phyloP scores from a whole-genome alignment of 1,140 invertebrate species.

The Drosophila nigromelanica region DNA sequence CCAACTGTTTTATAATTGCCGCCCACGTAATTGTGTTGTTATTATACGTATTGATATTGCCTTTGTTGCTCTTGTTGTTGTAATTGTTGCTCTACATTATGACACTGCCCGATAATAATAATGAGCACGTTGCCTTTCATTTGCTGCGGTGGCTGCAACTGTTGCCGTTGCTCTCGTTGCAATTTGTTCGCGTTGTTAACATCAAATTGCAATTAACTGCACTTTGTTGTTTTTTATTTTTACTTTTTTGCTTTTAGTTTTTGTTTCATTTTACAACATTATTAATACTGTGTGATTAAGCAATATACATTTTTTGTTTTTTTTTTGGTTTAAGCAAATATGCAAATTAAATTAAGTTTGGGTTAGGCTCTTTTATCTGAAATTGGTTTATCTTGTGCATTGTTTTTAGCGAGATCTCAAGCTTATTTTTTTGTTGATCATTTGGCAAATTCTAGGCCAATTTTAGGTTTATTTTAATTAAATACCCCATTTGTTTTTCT shows the following conservation, averaged over 20 bases:
- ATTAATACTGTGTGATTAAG: slow-evolving; percentile 49
- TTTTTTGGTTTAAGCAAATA: slow-evolving; percentile 53
- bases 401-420: background rate
- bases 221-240: slow-evolving; percentile 37
- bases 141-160: slow-evolving; percentile 3
- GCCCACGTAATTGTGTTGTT: slow-evolving; percentile 18
- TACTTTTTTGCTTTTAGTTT: slow-evolving; percentile 1
- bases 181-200: slow-evolving; percentile 72
- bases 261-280: slow-evolving; percentile 1
- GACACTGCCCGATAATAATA: slow-evolving; percentile 65
- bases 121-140: slow-evolving; percentile 26
- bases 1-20: slow-evolving; percentile 56
- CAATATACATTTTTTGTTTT: slow-evolving; percentile 13
- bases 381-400: background rate
- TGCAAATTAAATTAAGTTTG: slow-evolving; percentile 46
- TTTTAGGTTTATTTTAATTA: too few relatives aligned
- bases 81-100: slow-evolving; percentile 47
- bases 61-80: slow-evolving; percentile 7
- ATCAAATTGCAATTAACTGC: slow-evolving; percentile 68
- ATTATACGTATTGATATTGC: background rate
- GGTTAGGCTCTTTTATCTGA: background rate
- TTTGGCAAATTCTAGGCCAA: too few relatives aligned
- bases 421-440: too few relatives aligned
- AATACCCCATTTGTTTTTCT: too few relatives aligned
- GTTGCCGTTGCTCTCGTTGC: slow-evolving; percentile 22